Evolutionary conservation across 2,888 invertebrate genomes (phyloP).

Genomic region (Dasysyrphus albostriatus): DNA sequence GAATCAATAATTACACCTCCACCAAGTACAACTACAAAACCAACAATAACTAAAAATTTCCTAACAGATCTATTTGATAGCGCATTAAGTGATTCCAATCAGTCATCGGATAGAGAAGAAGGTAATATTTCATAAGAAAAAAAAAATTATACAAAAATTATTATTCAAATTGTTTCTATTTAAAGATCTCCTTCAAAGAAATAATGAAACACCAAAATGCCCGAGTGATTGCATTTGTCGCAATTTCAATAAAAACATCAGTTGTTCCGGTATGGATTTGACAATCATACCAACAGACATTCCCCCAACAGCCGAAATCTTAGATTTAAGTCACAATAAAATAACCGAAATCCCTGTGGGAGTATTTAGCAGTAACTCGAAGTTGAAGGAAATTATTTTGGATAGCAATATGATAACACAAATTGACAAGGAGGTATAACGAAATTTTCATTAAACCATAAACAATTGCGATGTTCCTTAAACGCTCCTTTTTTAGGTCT

Average conservation of each 20-base stretch:
- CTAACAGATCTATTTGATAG: slow-evolving; percentile 58
- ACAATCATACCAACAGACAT: slow-evolving; percentile 84
- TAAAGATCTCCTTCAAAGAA: slow-evolving; percentile 80
- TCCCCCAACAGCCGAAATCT: slow-evolving; percentile 80
- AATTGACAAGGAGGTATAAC: slow-evolving; percentile 80
- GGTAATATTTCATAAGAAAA: slow-evolving; percentile 25
- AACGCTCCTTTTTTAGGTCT: slow-evolving; percentile 79
- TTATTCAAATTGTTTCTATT: not conserved
- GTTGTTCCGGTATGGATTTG: slow-evolving; percentile 85
- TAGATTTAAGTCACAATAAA: slow-evolving; percentile 82
- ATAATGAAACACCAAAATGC: slow-evolving; percentile 81
- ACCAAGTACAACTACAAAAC: slow-evolving; percentile 78
- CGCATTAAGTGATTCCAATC: slow-evolving; percentile 61
- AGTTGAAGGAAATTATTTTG: slow-evolving; percentile 81
- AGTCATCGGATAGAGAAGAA: slow-evolving; percentile 45
- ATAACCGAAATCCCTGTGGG: slow-evolving; percentile 80
- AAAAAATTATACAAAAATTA: not conserved
- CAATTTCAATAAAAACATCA: slow-evolving; percentile 81
- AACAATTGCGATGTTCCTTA: not conserved
- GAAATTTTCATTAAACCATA: not conserved
- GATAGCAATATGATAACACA: slow-evolving; percentile 79
- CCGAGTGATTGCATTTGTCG: slow-evolving; percentile 81
- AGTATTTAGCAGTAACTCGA: slow-evolving; percentile 80
- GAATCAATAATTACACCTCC: slow-evolving; percentile 58
- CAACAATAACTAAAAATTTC: slow-evolving; percentile 62